phyloP scores from a whole-genome alignment of 1,140 invertebrate genomes.

The Achatina immaculata region DNA sequence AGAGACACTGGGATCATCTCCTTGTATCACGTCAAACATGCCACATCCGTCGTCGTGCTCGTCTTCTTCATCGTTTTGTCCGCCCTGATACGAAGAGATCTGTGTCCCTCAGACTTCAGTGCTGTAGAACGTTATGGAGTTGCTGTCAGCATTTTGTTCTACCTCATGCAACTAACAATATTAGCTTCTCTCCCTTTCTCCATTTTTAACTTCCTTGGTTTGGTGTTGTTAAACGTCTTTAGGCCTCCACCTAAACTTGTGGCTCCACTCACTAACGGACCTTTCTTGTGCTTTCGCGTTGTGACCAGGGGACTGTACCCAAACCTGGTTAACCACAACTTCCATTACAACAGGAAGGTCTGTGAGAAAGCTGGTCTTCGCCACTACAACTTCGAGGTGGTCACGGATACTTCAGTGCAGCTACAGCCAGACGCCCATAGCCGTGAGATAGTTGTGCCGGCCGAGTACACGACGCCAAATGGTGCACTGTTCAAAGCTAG shows the following conservation, averaged over 20 bases:
- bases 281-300: slow-evolving; percentile 94
- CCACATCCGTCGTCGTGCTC: background rate
- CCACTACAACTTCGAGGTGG: slow-evolving; percentile 97
- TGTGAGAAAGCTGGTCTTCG: slow-evolving; percentile 91
- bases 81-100: background rate
- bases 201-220: slow-evolving; percentile 54
- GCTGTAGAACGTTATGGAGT: slow-evolving; percentile 42
- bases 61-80: background rate
- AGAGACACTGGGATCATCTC: no score
- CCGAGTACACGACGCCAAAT: slow-evolving; percentile 86
- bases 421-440: slow-evolving; percentile 79
- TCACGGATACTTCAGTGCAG: slow-evolving; percentile 90
- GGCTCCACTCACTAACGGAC: slow-evolving; percentile 90
- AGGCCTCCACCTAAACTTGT: slow-evolving; percentile 91
- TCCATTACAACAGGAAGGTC: slow-evolving; percentile 87
- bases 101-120: background rate
- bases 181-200: slow-evolving; percentile 52
- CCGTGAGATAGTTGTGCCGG: slow-evolving; percentile 88
- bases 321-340: slow-evolving; percentile 88
- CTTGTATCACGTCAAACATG: background rate
- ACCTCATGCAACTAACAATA: slow-evolving; percentile 51
- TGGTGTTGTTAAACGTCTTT: slow-evolving; percentile 94
- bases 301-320: slow-evolving; percentile 96
- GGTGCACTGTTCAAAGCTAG: slow-evolving; percentile 95
- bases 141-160: slow-evolving; percentile 47